Evolutionary conservation across 2,797 vertebrate species (phyloP).

Genomic region (Holocentrus rufus): DNA sequence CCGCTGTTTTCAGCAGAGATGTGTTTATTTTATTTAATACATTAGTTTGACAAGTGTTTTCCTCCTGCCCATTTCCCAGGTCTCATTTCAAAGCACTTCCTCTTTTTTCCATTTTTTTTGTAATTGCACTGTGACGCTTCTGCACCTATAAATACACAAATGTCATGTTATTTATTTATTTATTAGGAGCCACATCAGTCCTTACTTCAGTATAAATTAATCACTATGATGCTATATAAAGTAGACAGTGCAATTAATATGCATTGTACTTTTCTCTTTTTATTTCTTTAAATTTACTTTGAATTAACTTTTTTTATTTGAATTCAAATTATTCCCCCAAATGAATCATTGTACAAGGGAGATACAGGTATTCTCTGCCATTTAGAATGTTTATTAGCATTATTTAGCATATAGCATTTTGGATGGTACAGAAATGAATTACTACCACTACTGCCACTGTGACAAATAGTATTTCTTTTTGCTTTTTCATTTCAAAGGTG

Average conservation of each 20-base stretch:
- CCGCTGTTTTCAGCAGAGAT: neutral
- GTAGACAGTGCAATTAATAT: neutral
- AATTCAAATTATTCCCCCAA: neutral
- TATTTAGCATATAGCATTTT: too few species aligned
- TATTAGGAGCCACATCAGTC: neutral
- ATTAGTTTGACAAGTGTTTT: neutral
- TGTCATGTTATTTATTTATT: neutral
- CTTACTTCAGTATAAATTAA: neutral
- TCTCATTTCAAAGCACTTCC: slow-evolving; percentile 7
- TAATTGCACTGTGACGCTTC: neutral
- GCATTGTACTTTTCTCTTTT: too few species aligned
- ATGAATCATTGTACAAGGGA: neutral
- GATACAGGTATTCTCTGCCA: slow-evolving; percentile 5
- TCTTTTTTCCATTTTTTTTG: neutral
- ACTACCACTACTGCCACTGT: too few species aligned
- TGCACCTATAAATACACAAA: neutral
- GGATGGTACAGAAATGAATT: too few species aligned
- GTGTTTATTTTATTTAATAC: slow-evolving; percentile 9
- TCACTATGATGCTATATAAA: slow-evolving; percentile 1
- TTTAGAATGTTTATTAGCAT: too few species aligned
- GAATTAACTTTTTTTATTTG: slow-evolving; percentile 14
- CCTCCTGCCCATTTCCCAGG: neutral
- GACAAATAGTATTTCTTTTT: too few species aligned
- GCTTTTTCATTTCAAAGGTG: too few species aligned
- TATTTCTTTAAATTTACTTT: neutral